Conservation (phyloP, 2,797 vertebrate species). For the Macropodus opercularis region DNA sequence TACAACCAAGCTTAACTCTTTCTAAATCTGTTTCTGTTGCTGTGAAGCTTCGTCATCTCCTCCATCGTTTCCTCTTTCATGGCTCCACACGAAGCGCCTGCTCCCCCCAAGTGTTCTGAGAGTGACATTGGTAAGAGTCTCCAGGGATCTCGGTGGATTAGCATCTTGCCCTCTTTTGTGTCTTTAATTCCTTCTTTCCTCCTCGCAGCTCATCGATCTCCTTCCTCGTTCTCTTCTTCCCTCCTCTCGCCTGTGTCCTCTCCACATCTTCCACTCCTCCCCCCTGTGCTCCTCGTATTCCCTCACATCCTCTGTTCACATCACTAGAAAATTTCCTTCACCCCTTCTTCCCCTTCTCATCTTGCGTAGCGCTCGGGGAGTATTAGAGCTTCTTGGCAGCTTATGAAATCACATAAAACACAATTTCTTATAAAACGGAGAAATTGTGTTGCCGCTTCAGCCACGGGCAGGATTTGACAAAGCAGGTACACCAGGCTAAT, state of each 20-base stretch:
- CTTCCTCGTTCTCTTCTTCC: conserved; percentile 10
- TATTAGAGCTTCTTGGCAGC: conserved; percentile 4
- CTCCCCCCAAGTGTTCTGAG: conserved; percentile 13
- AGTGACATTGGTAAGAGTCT: conserved; percentile 50
- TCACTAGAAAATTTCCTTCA: conserved; percentile 20
- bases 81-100: conserved; percentile 15
- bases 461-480: conserved; percentile 48
- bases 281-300: conserved; percentile 11
- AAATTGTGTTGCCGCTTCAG: conserved; percentile 16
- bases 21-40: too few species aligned
- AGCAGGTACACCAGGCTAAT: conserved; percentile 27
- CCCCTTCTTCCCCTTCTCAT: conserved; percentile 13
- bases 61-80: not conserved
- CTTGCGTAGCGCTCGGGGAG: conserved; percentile 6
- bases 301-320: conserved; percentile 29
- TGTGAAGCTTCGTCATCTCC: not conserved
- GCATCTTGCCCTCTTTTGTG: conserved; percentile 54
- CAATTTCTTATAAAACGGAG: conserved; percentile 26
- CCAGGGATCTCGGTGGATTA: conserved; percentile 54
- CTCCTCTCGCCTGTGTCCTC: conserved; percentile 4
- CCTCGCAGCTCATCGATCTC: conserved; percentile 49
- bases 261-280: conserved; percentile 10
- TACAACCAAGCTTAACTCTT: too few species aligned
- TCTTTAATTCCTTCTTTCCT: conserved; percentile 54
- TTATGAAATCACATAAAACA: conserved; percentile 46